Base-by-base conservation (phyloP, 2,113 vertebrate species). In the Chrysochloris asiatica region DNA sequence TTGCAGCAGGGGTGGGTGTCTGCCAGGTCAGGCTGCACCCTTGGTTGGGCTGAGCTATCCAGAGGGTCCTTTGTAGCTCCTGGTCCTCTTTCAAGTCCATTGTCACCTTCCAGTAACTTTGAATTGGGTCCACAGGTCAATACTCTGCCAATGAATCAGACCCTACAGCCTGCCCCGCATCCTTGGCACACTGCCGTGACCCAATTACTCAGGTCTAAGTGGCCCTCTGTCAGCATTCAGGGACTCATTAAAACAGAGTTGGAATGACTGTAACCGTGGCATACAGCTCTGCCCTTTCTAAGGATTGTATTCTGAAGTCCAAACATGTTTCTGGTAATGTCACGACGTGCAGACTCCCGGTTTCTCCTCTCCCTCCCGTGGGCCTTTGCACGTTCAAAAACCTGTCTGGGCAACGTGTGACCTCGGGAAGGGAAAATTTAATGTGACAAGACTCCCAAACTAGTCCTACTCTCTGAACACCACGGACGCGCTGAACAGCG, bases 301-400 rank as follows among this genome's bases (percentile, higher is more conserved):
- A 77, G 92, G 78, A 52, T 45, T 0, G 0, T 17, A 33, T 71
- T 41, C 83, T 84, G 88, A 86, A 95, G 94, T 95, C 59, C 72
- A 63, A 72, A 52, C 72, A 12, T 43, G 48, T 88, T 93, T 76
- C 76, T 28, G 75, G 78, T 72, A 56, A 86, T 86, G 87, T 93
- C 92, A 89, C 75, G 48, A 4, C 21, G 73, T 4, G 56, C 63
- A 54, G 54, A 47, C 24, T 71, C 83, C 79, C 21, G 0, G 33
- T 50, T 65, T 54, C 83, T 30, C 36, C 80, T 76, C 21, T 22
- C 9, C 45, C 16, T 43, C 13, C 10, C 38, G 38, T 1, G 0
- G 4, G 47, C 52, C 96, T 95, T 94, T 92, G 12, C 97, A 98
- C 98, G 97, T 99, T 89, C 97, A 94, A 21, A 98, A 98, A 91